These are phyloP conservation scores for Cotesia vestalis DNA, from an alignment of 1,140 invertebrate genomes.

Conservation along the genomic window DNA sequence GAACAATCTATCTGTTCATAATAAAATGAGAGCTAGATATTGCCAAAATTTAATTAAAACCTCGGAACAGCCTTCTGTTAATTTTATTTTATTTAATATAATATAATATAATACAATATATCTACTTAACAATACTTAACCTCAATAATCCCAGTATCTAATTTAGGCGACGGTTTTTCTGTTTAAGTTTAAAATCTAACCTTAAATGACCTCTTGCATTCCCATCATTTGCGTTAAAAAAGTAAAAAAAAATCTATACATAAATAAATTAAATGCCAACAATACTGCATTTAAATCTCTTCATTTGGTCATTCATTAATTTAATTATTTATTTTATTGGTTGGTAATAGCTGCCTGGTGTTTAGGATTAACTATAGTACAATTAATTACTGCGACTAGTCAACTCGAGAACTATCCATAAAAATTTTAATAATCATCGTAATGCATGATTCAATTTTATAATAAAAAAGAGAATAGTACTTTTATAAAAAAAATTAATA, in stretches of 20 bases:
- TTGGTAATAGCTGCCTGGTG: background rate
- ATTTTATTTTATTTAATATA: too few species aligned
- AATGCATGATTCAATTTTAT: too few species aligned
- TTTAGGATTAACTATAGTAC: background rate
- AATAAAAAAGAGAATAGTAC: too few species aligned
- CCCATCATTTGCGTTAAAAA: background rate
- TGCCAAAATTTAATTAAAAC: conserved; percentile 55
- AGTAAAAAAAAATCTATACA: conserved; percentile 12
- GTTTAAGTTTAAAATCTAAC: background rate
- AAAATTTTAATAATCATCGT: too few species aligned
- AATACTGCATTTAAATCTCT: conserved; percentile 1
- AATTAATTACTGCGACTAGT: background rate
- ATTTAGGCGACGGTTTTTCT: conserved; percentile 1
- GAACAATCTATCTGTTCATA: conserved; percentile 56
- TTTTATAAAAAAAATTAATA: too few species aligned
- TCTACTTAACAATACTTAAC: too few species aligned
- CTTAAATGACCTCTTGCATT: background rate
- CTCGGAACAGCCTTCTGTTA: conserved; percentile 20
- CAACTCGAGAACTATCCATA: too few species aligned
- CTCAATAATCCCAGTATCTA: background rate
- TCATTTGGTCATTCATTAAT: too few species aligned
- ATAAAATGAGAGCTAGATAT: conserved; percentile 66
- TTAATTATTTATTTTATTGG: background rate
- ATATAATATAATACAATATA: too few species aligned
- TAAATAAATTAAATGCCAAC: conserved; percentile 2